Conservation (phyloP, 1,140 invertebrate species). For the Danaus melanippus region DNA sequence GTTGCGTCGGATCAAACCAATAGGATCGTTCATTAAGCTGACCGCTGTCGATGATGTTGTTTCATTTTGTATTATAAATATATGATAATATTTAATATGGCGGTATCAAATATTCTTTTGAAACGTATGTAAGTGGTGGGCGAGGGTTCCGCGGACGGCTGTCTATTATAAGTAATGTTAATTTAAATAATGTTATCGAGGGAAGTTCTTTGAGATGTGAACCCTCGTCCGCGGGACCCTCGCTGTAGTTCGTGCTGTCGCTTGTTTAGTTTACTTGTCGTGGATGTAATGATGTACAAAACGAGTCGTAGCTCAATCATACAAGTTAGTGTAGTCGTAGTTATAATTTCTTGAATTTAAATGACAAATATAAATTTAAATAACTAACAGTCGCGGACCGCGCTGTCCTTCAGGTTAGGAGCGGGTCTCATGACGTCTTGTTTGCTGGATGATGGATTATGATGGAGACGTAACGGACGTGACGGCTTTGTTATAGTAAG, state of each 20-base stretch:
- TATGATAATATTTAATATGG: constrained; percentile 26
- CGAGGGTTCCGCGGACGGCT: constrained; percentile 24
- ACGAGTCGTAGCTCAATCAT: constrained; percentile 61
- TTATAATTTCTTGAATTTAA: constrained; percentile 45
- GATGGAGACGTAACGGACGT: no score
- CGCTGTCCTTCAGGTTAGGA: constrained; percentile 14
- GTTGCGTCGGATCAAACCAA: no score
- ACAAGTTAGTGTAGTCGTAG: constrained; percentile 62
- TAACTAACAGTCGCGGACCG: constrained; percentile 24
- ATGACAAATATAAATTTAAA: constrained; percentile 53
- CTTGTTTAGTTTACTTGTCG: no score
- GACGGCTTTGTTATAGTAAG: no score
- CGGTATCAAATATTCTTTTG: constrained; percentile 31
- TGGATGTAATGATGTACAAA: constrained; percentile 68
- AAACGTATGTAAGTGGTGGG: constrained; percentile 45
- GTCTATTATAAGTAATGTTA: constrained; percentile 26
- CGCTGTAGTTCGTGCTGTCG: no score
- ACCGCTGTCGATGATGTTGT: constrained; percentile 30
- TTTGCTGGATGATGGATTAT: no score
- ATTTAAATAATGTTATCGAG: no score
- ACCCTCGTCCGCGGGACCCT: no score
- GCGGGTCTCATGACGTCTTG: no score
- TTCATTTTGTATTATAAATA: constrained; percentile 31
- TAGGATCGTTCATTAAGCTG: constrained; percentile 26
- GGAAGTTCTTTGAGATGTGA: no score